Evolutionary conservation across 2,888 invertebrate genomes (phyloP).

Genomic region (Zhengitettix transpicula): DNA sequence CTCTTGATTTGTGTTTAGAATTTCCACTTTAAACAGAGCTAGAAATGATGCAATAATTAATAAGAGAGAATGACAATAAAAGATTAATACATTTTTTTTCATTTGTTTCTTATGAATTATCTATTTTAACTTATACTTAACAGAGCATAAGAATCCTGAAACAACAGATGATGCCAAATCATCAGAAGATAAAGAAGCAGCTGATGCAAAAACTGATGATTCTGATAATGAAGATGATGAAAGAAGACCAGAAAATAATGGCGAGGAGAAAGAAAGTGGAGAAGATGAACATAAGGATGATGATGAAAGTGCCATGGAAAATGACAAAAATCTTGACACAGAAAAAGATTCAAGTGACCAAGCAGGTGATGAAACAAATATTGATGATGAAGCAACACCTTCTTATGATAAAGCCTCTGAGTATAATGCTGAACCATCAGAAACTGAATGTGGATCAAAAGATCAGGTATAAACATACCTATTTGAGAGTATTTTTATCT

Average conservation of each 20-base stretch:
- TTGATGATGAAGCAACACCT: slow-evolving; percentile 19
- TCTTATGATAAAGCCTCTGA: slow-evolving; percentile 25
- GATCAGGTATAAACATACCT: slow-evolving; percentile 24
- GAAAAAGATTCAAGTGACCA: slow-evolving; percentile 17
- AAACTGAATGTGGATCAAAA: slow-evolving; percentile 24
- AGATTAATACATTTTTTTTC: background rate
- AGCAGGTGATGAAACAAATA: slow-evolving; percentile 21
- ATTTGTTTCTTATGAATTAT: slow-evolving; percentile 2
- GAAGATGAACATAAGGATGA: slow-evolving; percentile 14
- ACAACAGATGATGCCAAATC: slow-evolving; percentile 10
- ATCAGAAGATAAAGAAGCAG: slow-evolving; percentile 16
- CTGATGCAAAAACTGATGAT: slow-evolving; percentile 23
- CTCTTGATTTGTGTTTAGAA: too few species aligned
- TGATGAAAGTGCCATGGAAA: slow-evolving; percentile 7
- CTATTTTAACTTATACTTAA: too few species aligned
- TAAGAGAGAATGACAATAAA: background rate
- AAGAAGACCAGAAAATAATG: slow-evolving; percentile 14
- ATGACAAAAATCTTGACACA: slow-evolving; percentile 16
- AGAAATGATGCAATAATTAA: too few species aligned
- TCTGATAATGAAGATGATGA: slow-evolving; percentile 23
- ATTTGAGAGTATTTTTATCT: too few species aligned
- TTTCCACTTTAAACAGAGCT: too few species aligned
- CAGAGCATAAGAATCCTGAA: too few species aligned
- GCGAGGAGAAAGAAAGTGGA: slow-evolving; percentile 14
- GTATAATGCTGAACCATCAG: slow-evolving; percentile 16